Evolutionary conservation across 1,140 invertebrate species (phyloP).

Genomic region (Procambarus virginalis): DNA sequence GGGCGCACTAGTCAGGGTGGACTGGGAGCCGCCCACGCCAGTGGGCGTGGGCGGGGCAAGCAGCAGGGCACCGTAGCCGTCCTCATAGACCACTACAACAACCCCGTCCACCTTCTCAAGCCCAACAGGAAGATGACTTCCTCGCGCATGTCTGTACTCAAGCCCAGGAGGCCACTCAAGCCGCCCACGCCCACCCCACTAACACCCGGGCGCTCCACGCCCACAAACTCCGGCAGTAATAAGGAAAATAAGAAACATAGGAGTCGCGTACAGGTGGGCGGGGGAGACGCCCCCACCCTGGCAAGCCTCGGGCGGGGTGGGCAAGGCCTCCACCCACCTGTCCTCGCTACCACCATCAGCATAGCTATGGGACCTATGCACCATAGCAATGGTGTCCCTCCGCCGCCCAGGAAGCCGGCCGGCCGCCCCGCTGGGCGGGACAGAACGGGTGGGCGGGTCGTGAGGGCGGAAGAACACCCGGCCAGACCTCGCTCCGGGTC

Average conservation of each 20-base stretch:
- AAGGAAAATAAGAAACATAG: constrained; percentile 57
- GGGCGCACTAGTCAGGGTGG: constrained; percentile 7
- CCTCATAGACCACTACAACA: constrained; percentile 53
- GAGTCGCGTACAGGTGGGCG: constrained; percentile 53
- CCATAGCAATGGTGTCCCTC: neutral
- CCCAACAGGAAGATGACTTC: constrained; percentile 51
- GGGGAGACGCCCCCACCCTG: constrained; percentile 18
- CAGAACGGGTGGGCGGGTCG: neutral
- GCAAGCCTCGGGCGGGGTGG: neutral
- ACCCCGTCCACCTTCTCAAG: constrained; percentile 24
- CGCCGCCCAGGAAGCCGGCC: neutral
- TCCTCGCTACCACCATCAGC: constrained; percentile 57
- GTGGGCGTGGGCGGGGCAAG: neutral
- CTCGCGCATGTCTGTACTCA: constrained; percentile 55
- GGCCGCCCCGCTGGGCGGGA: neutral
- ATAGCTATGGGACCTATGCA: constrained; percentile 54
- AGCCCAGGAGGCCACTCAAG: neutral
- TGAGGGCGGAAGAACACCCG: neutral
- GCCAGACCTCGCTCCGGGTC: constrained; percentile 31
- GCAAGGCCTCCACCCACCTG: neutral
- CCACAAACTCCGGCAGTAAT: neutral
- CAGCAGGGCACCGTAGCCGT: constrained; percentile 49
- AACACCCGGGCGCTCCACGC: neutral
- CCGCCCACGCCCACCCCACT: neutral
- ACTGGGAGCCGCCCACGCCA: neutral